Base-by-base conservation (phyloP, 1,140 invertebrate species). In the Anoplolepis gracilipes region DNA sequence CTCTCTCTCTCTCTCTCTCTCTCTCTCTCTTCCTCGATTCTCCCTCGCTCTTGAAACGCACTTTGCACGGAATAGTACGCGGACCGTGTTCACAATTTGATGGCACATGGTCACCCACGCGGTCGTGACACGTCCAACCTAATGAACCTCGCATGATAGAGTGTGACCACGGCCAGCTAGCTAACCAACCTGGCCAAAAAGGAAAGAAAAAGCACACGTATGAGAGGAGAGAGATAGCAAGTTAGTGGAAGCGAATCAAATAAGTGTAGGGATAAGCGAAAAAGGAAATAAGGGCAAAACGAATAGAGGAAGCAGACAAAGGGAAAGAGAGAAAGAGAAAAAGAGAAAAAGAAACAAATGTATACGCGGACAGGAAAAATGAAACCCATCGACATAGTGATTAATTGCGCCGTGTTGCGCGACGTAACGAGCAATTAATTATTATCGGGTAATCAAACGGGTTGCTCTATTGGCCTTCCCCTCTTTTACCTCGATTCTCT, bases 101-200 rank as follows among this genome's bases (percentile, higher is more conserved):
- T 90, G 88, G 91, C 86, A 85, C 87, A 88, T 85, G 84, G 73
- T 87, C 87, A 88, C 86, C 85, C 85, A 89, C 88, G 90, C 90
- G 84, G 79, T 70, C 85, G 87, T 89, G 86, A 91, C 85, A 89
- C 87, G 85, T 91, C 90, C 87, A 84, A 88, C 87, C 87, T 92
- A 93, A 93, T 92, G 91, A 93, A 91, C 82, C 89, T 92, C 87
- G 86, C 87, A 91, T 92, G 91, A 92, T 92, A 88, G 88, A 92
- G 92, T 91, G 87, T 77, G 78, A 86, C 84, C 88, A 81, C 72
- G 76, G 64, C 57, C 62, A 75, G 76, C 84, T 82, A 89, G 87
- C 77, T 88, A 84, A 84, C 65, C 87, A 86, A 86, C 30, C 65
- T 59, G 85, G 46, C 61, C 55, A 79, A 89, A 86, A 78, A 65